Percentiles rank a stretch among this genome's conserved stretches.
phyloP scores from a whole-genome alignment of 2,888 invertebrate genomes.

The Athrips mouffetella region DNA sequence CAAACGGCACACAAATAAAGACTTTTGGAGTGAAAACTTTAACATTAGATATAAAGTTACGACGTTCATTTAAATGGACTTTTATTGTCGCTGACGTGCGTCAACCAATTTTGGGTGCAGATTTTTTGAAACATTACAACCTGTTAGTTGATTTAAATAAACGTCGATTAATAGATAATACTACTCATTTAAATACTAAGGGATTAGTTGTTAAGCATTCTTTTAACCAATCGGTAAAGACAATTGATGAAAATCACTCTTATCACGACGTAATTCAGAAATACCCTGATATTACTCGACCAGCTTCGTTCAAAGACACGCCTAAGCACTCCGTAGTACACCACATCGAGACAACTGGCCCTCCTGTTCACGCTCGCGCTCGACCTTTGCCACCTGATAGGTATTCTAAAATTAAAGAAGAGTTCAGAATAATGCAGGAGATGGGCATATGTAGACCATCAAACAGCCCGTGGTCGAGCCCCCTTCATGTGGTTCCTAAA shows the following conservation, averaged over 20 bases:
- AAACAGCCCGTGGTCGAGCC: slow-evolving; percentile 10
- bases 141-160: slow-evolving; percentile 18
- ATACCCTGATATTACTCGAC: slow-evolving; percentile 15
- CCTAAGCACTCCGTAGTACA: slow-evolving; percentile 5
- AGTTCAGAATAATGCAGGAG: slow-evolving; percentile 12
- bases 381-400: slow-evolving; percentile 15
- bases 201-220: not conserved
- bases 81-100: slow-evolving; percentile 19
- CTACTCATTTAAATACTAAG: slow-evolving; percentile 14
- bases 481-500: slow-evolving; percentile 7
- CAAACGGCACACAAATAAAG: slow-evolving; percentile 20
- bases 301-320: slow-evolving; percentile 12
- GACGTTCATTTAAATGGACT: slow-evolving; percentile 17
- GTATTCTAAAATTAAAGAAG: slow-evolving; percentile 13
- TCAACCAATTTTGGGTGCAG: slow-evolving; percentile 15
- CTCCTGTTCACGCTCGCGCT: not conserved
- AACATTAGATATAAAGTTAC: slow-evolving; percentile 15
- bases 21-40: slow-evolving; percentile 20
- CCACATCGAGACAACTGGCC: slow-evolving; percentile 12
- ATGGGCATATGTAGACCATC: slow-evolving; percentile 15
- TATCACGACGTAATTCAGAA: slow-evolving; percentile 3
- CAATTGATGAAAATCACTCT: not conserved
- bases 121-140: slow-evolving; percentile 20
- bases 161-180: slow-evolving; percentile 15
- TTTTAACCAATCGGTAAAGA: no score